phyloP scores from a whole-genome alignment of 2,113 vertebrate genomes.

The Phaethon lepturus region DNA sequence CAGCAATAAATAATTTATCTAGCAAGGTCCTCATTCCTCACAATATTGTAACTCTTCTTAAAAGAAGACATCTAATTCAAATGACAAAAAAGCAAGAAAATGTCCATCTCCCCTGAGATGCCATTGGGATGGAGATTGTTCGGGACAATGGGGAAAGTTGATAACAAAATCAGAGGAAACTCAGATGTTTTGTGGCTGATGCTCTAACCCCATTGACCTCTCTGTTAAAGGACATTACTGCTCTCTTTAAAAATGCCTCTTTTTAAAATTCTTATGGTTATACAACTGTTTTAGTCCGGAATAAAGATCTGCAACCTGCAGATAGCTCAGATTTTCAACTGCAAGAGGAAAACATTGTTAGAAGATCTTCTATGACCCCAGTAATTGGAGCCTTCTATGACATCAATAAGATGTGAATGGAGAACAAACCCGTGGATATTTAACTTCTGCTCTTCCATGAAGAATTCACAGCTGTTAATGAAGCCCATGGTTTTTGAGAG shows the following conservation, averaged over 20 bases:
- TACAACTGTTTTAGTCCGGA: background rate
- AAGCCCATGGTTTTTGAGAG: background rate
- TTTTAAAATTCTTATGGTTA: background rate
- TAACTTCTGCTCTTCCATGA: background rate
- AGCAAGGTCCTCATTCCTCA: background rate
- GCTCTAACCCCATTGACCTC: background rate
- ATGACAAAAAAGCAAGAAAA: background rate
- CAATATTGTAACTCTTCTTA: background rate
- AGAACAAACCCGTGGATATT: background rate
- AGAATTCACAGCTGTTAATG: background rate
- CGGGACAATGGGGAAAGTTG: background rate
- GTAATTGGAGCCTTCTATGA: background rate
- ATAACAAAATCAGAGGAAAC: background rate
- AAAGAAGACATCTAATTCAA: background rate
- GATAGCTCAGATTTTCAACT: background rate
- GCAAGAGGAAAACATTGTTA: background rate
- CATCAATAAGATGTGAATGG: background rate
- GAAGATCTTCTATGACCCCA: background rate
- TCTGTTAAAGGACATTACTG: rapidly evolving
- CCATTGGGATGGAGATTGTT: background rate
- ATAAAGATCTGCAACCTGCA: background rate
- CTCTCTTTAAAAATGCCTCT: background rate
- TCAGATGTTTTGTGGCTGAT: background rate
- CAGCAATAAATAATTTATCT: background rate
- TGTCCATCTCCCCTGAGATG: rapidly evolving